Percentiles rank a stretch among this genome's conserved stretches.
These are phyloP conservation scores for Paracanthobrama guichenoti DNA, from an alignment of 2,113 vertebrate genomes.

Conservation along the genomic window DNA sequence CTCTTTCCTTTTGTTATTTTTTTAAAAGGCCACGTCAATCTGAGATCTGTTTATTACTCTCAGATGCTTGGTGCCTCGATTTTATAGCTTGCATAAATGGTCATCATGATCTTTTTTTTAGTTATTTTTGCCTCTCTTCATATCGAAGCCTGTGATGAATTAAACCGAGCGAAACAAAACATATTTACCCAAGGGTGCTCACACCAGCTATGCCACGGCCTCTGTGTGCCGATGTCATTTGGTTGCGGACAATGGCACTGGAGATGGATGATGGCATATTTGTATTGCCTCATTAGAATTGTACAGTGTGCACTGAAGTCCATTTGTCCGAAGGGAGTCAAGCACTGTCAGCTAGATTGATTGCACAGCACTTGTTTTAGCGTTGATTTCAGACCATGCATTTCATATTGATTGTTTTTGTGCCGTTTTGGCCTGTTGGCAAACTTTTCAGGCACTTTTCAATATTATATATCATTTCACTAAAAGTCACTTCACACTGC, in stretches of 20 bases:
- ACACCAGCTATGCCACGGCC: conserved; percentile 13
- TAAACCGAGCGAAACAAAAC: conserved; percentile 41
- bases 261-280: conserved; percentile 45
- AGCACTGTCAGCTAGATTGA: conserved; percentile 44
- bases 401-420: not conserved
- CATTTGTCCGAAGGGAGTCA: conserved; percentile 40
- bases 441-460: not conserved
- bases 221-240: conserved; percentile 42
- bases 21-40: conserved; percentile 55
- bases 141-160: conserved; percentile 57
- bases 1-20: conserved; percentile 55
- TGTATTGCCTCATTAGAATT: not conserved
- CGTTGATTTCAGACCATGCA: conserved; percentile 10
- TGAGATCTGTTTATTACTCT: conserved; percentile 58
- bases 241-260: conserved; percentile 25
- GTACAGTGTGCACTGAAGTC: conserved; percentile 20
- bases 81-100: conserved; percentile 54
- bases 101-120: conserved; percentile 36
- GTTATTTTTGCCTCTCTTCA: conserved; percentile 40
- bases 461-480: not conserved
- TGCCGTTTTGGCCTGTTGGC: not conserved
- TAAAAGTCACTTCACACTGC: not conserved
- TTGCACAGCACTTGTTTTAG: conserved; percentile 24
- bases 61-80: conserved; percentile 60
- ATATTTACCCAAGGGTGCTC: conserved; percentile 37